Base-by-base conservation (phyloP, 2,113 vertebrate genomes). In the Seriola aureovittata region DNA sequence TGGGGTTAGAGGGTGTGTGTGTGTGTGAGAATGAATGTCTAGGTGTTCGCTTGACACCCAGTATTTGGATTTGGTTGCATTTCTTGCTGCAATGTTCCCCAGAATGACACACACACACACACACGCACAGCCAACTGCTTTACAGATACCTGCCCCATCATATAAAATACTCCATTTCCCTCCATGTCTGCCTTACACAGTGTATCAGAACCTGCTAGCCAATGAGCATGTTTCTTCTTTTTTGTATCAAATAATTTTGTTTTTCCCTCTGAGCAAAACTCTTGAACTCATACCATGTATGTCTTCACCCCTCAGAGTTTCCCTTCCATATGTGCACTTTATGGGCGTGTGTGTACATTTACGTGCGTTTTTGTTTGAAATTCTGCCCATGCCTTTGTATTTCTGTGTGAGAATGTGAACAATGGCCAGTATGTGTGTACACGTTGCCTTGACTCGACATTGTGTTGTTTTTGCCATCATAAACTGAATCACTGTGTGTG, bases 311-410 rank as follows among this genome's bases (percentile, higher is more conserved):
- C 55, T 80, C 74, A 48, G 70, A 85, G 78, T 63, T 44, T 65
- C 55, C 46, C 74, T 55, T 73, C 71, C 68, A 78, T 76, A 71
- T 78, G 81, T 89, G 88, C 91, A 92, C 91, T 93, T 93, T 88
- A 92, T 13, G 4, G 4, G 9, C 8, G 63, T 80, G 65, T 80
- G 76, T 55, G 5, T 68, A 81, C 60, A 66, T 76, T 57, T 69
- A 62, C 23, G n/a, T 60, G 54, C 36, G 25, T 71, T 54, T 46
- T 48, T 70, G 40, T 87, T 52, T 70, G 64, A 73, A 77, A 69
- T 62, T 66, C 74, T 62, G 71, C 44, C 80, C 83, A 74, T 71
- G 83, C 81, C 67, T 89, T 91, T 90, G 86, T 82, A 70, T 67
- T 65, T 82, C 34, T 77, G 46, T 84, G 64, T 58, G 81, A 84